phyloP scores from a whole-genome alignment of 2,888 invertebrate species.

The Eulithis prunata region DNA sequence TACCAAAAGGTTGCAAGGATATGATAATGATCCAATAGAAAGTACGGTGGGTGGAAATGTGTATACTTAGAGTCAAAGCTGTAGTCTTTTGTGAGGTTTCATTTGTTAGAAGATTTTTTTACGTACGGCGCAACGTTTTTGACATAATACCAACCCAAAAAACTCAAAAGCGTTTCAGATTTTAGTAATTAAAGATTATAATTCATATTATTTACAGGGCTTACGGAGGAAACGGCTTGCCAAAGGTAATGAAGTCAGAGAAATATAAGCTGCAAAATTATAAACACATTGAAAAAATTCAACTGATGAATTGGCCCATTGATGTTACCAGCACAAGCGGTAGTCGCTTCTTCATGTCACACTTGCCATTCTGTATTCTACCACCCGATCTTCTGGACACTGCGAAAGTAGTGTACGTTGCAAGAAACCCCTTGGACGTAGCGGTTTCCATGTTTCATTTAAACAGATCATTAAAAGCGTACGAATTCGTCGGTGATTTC shows the following conservation, averaged over 20 bases:
- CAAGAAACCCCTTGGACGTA: conserved; percentile 91
- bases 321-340: conserved; percentile 29
- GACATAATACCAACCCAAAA: no score
- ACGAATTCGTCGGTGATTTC: conserved; percentile 85
- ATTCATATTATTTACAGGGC: conserved; percentile 63
- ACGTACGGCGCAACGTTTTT: no score
- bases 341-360: conserved; percentile 71
- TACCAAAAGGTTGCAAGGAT: no score
- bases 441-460: conserved; percentile 90
- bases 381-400: conserved; percentile 80
- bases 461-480: conserved; percentile 83
- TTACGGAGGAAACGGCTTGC: conserved; percentile 12
- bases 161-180: no score
- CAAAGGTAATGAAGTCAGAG: conserved; percentile 10
- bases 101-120: no score
- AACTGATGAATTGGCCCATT: conserved; percentile 28
- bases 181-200: neutral
- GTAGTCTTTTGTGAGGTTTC: no score
- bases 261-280: conserved; percentile 21
- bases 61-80: no score
- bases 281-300: conserved; percentile 68
- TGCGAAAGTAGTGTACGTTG: conserved; percentile 88
- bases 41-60: no score
- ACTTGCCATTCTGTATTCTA: conserved; percentile 88
- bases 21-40: no score